Base-by-base conservation (phyloP, 2,888 invertebrate genomes). In the Eucera pruinosa region DNA sequence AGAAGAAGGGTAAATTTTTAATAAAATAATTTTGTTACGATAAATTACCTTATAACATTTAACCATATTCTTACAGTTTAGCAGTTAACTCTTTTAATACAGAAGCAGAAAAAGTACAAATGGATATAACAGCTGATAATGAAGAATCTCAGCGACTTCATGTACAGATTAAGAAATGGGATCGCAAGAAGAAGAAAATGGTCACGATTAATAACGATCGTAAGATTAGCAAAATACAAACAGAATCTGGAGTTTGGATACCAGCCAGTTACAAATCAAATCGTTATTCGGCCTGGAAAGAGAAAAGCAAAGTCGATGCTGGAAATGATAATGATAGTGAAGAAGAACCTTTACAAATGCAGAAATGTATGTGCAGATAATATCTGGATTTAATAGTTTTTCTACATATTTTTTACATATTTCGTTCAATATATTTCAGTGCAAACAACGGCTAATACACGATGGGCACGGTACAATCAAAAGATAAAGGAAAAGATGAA, bases 111-210 rank as follows among this genome's bases (percentile, higher is more conserved):
- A 94, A 94, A 27, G 97, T 96, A 0, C 95, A 96, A 85, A 93
- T 99, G 82, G 98, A 99, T 90, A 92, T 99, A 84, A 95, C 95
- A 9, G 97, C 96, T 9, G 98, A 98, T 93, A 96, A 96, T 78
- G 95, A 95, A 54, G 95, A 96, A 30, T 93, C 93, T 0, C 93
- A 95, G 73, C 94, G 95, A 39, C 93, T 94, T 61, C 94, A 94
- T 61, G 94, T 93, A 2, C 94, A 95, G 78, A 92, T 95, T 83
- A 95, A 95, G 89, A 96, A 95, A 90, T 98, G 99, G 99, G 99
- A 99, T 93, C 94, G 98, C 58, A 98, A 98, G 91, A 96, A 97
- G 92, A 99, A 99, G 94, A 98, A 97, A 93, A 98, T 98, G 96
- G 96, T 99, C 39, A 94, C 95, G 30, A 94, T 95, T 0, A 94